Evolutionary conservation across 2,797 vertebrate species (phyloP).

Genomic region (Anas acuta): DNA sequence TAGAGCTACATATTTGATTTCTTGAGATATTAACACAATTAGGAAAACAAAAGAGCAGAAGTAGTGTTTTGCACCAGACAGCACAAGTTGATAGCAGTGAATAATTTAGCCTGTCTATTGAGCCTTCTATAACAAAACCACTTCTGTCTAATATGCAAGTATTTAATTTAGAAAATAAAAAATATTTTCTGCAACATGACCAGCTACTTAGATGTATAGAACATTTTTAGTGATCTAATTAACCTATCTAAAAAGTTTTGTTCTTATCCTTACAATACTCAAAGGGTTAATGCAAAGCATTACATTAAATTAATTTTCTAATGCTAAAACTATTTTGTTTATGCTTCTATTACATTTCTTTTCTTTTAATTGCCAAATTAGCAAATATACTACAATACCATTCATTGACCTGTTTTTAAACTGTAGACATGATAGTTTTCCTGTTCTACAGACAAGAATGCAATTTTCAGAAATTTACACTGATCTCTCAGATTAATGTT

Average conservation of each 20-base stretch:
- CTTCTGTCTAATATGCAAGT: conserved; percentile 70
- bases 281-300: conserved; percentile 80
- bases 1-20: conserved; percentile 19
- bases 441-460: conserved; percentile 66
- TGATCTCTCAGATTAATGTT: conserved; percentile 38
- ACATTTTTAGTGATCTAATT: conserved; percentile 68
- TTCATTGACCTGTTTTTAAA: conserved; percentile 65
- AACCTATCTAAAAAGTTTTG: conserved; percentile 71
- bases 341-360: conserved; percentile 72
- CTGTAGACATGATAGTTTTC: conserved; percentile 65
- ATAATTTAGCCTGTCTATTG: conserved; percentile 65
- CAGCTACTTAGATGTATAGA: conserved; percentile 70
- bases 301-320: conserved; percentile 75
- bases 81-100: conserved; percentile 74
- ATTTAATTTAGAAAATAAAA: conserved; percentile 35
- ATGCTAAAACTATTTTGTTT: conserved; percentile 74
- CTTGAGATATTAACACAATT: neutral
- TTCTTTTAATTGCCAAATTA: conserved; percentile 57
- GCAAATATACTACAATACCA: conserved; percentile 69
- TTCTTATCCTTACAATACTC: conserved; percentile 76
- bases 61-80: conserved; percentile 67
- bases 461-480: conserved; percentile 64
- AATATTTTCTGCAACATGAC: conserved; percentile 40
- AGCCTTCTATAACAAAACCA: conserved; percentile 71
- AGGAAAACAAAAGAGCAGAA: conserved; percentile 64